These are phyloP conservation scores for Amphiprion ocellaris DNA, from an alignment of 2,113 vertebrate species.

Conservation along the genomic window DNA sequence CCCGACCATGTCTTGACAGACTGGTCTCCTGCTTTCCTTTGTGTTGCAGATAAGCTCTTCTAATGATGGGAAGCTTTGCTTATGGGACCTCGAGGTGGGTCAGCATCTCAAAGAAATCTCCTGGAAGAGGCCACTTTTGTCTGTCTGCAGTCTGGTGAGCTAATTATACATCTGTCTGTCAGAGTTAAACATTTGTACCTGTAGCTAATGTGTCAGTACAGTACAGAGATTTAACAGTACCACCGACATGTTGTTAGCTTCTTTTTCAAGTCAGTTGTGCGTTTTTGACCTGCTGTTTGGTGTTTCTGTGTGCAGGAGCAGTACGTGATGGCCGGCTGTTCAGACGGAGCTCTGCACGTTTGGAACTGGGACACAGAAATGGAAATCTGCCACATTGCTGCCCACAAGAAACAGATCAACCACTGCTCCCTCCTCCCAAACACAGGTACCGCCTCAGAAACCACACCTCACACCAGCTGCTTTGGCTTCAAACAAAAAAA, in stretches of 20 bases:
- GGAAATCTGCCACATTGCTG: constrained; percentile 87
- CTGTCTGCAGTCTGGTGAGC: constrained; percentile 85
- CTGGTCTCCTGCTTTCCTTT: neutral
- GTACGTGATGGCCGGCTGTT: constrained; percentile 82
- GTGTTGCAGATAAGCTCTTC: constrained; percentile 85
- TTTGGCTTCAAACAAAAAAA: too few relatives aligned
- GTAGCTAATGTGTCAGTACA: too few relatives aligned
- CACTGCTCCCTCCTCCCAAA: constrained; percentile 75
- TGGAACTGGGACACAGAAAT: constrained; percentile 85
- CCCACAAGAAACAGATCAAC: constrained; percentile 84
- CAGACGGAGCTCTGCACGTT: constrained; percentile 86
- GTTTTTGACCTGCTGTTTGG: neutral
- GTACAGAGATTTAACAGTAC: neutral
- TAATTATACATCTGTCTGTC: too few relatives aligned
- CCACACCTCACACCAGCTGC: too few relatives aligned
- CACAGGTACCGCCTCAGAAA: constrained; percentile 45
- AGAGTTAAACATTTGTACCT: too few relatives aligned
- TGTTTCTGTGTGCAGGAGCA: constrained; percentile 76
- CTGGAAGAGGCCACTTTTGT: constrained; percentile 82
- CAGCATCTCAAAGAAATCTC: constrained; percentile 79
- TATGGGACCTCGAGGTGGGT: constrained; percentile 84
- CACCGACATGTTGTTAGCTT: too few relatives aligned
- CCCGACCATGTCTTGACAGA: too few relatives aligned
- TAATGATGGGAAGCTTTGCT: constrained; percentile 84
- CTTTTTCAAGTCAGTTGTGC: too few relatives aligned